Conservation (phyloP, 2,113 vertebrate species). For the Hyla sarda region DNA sequence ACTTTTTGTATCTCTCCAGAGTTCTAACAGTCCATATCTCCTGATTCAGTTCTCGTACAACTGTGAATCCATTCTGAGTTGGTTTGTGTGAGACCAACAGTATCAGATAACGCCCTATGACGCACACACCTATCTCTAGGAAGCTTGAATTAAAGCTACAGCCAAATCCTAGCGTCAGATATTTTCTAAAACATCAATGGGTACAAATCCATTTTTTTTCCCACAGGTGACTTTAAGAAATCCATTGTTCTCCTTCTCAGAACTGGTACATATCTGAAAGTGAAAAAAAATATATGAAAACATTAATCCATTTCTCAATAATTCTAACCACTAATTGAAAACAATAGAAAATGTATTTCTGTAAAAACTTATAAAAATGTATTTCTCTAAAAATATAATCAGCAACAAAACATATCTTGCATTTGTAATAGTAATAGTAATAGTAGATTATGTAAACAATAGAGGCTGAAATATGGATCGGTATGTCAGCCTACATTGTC, state of each 20-base stretch:
- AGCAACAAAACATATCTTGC: not conserved
- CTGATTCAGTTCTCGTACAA: conserved; percentile 63
- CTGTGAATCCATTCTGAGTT: conserved; percentile 66
- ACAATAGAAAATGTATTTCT: no score
- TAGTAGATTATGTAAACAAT: no score
- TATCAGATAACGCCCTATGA: conserved; percentile 71
- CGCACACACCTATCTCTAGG: conserved; percentile 64
- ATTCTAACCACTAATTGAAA: no score
- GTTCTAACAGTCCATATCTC: conserved; percentile 59
- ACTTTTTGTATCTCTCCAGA: conserved; percentile 3
- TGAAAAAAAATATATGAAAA: conserved; percentile 28
- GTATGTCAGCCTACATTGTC: not conserved
- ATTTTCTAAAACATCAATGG: conserved; percentile 87
- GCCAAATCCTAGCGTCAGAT: conserved; percentile 77
- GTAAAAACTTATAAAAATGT: no score
- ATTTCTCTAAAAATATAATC: not conserved
- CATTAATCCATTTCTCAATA: no score
- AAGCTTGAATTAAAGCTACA: conserved; percentile 65
- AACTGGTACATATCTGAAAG: conserved; percentile 88
- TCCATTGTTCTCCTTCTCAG: conserved; percentile 84
- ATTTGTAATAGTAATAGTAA: not conserved
- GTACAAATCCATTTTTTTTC: conserved; percentile 93
- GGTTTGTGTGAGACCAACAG: conserved; percentile 67
- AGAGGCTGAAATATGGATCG: no score
- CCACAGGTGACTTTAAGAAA: conserved; percentile 92